phyloP scores from a whole-genome alignment of 1,140 invertebrate species.

The Ceratina australensis region DNA sequence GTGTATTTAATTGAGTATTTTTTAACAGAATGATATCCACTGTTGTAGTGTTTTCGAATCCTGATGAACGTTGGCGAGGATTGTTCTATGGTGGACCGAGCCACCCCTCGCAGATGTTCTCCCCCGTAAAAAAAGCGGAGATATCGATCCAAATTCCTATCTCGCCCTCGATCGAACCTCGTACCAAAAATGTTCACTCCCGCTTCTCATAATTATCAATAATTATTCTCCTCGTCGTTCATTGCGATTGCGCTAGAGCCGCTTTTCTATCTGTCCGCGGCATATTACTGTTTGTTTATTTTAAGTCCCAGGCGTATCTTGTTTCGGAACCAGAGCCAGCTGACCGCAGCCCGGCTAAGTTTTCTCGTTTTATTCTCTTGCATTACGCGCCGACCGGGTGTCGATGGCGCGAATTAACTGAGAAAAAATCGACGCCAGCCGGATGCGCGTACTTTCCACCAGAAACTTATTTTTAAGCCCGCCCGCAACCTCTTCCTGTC shows the following conservation, averaged over 20 bases:
- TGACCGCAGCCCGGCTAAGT: conserved; percentile 76
- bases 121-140: conserved; percentile 4
- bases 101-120: conserved; percentile 18
- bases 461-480: no score
- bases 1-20: no score
- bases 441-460: conserved; percentile 1
- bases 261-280: conserved; percentile 50
- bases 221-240: not conserved
- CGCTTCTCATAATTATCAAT: not conserved
- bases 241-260: conserved; percentile 18
- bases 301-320: conserved; percentile 78
- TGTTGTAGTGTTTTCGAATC: no score
- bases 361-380: conserved; percentile 72
- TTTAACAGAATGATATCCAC: no score
- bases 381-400: conserved; percentile 39
- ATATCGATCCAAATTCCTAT: conserved; percentile 24
- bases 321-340: conserved; percentile 75
- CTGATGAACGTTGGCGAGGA: not conserved
- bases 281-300: conserved; percentile 74
- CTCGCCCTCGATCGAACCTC: conserved; percentile 16
- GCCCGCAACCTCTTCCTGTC: no score
- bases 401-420: conserved; percentile 47
- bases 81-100: conserved; percentile 9
- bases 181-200: conserved; percentile 12
- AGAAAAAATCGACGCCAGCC: conserved; percentile 36